phyloP scores from a whole-genome alignment of 2,888 invertebrate species.

The Tenodera sinensis region DNA sequence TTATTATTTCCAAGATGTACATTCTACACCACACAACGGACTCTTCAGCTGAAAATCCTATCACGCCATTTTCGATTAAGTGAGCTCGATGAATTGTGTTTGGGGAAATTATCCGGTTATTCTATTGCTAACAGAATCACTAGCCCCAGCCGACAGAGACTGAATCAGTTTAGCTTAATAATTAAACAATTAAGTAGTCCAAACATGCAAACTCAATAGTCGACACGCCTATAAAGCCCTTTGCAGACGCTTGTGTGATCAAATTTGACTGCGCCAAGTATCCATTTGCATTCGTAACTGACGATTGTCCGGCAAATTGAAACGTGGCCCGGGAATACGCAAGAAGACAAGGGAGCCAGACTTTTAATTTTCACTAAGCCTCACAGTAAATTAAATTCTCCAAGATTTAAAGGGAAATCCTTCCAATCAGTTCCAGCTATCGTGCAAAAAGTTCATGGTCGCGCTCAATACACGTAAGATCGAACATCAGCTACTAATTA shows the following conservation, averaged over 20 bases:
- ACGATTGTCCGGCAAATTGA: neutral
- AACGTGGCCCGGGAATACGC: neutral
- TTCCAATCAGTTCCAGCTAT: neutral
- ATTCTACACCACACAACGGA: too few species aligned
- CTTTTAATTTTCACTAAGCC: neutral
- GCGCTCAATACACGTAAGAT: neutral
- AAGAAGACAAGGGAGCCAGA: neutral
- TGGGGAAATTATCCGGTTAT: neutral
- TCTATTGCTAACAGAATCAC: neutral
- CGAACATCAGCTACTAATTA: neutral
- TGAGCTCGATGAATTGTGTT: neutral
- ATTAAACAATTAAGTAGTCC: neutral
- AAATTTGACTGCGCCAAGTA: neutral
- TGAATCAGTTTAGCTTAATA: neutral
- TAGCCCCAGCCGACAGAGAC: neutral
- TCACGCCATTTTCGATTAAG: neutral
- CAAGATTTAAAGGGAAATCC: neutral
- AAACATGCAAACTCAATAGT: neutral
- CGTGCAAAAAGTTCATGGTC: neutral
- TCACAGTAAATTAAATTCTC: neutral
- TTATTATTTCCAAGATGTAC: too few species aligned
- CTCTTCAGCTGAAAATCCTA: neutral
- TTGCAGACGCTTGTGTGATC: neutral
- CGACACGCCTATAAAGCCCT: neutral
- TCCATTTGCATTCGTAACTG: neutral